These are phyloP conservation scores for Heptascelio sp. DNA, from an alignment of 2,888 invertebrate species.

Conservation along the genomic window DNA sequence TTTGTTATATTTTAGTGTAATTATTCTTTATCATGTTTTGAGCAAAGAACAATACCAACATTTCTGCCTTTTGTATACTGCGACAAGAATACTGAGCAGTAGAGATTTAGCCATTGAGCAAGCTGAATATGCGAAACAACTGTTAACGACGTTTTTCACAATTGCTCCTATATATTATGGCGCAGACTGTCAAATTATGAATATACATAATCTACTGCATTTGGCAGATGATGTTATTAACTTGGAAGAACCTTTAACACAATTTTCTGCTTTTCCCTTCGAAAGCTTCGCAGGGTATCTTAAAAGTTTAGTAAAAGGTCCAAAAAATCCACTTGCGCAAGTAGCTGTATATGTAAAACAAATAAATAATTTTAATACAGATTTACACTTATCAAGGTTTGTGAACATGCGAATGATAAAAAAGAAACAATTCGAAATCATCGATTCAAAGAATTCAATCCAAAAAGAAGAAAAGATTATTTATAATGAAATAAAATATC, in stretches of 20 bases:
- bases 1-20: constrained; percentile 43
- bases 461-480: no score
- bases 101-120: constrained; percentile 42
- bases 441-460: no score
- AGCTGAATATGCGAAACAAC: constrained; percentile 44
- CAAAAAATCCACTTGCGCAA: constrained; percentile 49
- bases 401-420: no score
- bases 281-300: constrained; percentile 49
- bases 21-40: constrained; percentile 27
- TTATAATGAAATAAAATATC: no score
- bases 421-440: no score
- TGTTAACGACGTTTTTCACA: constrained; percentile 47
- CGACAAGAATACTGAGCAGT: constrained; percentile 24
- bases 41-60: constrained; percentile 40
- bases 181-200: constrained; percentile 57
- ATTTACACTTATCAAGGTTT: no score
- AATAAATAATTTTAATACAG: constrained; percentile 27
- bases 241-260: constrained; percentile 35
- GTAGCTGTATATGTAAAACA: constrained; percentile 42
- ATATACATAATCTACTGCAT: constrained; percentile 62
- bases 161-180: constrained; percentile 41
- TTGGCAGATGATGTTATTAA: constrained; percentile 52
- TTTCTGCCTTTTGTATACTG: constrained; percentile 53
- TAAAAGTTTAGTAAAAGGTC: constrained; percentile 42
- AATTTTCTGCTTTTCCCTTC: constrained; percentile 48